phyloP scores from a whole-genome alignment of 2,113 vertebrate species.

The Cynoglossus semilaevis region DNA sequence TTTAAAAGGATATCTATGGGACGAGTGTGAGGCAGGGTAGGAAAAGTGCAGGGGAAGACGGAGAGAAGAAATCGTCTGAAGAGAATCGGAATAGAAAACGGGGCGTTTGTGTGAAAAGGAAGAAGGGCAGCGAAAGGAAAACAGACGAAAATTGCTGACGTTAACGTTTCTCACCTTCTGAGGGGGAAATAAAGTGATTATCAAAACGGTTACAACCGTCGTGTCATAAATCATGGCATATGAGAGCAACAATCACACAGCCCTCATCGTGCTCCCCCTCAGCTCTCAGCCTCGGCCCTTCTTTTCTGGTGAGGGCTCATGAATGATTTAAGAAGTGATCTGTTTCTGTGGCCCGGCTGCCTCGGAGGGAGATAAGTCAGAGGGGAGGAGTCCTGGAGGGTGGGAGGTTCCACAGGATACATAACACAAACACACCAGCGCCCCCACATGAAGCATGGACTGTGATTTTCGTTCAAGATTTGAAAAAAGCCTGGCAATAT shows the following conservation, averaged over 20 bases:
- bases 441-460: slow-evolving; percentile 19
- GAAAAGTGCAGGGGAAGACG: slow-evolving; percentile 32
- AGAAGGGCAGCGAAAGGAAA: slow-evolving; percentile 45
- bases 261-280: slow-evolving; percentile 47
- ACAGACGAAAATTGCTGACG: slow-evolving; percentile 68
- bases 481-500: not conserved
- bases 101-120: slow-evolving; percentile 44
- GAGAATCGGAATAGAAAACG: slow-evolving; percentile 18
- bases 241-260: slow-evolving; percentile 64
- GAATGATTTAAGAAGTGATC: slow-evolving; percentile 76
- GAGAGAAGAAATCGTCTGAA: slow-evolving; percentile 44
- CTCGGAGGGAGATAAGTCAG: slow-evolving; percentile 35
- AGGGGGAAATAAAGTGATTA: slow-evolving; percentile 73
- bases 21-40: slow-evolving; percentile 10
- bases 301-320: slow-evolving; percentile 63
- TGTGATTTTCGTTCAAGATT: slow-evolving; percentile 45
- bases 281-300: slow-evolving; percentile 66
- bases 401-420: slow-evolving; percentile 28
- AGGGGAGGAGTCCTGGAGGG: slow-evolving; percentile 46
- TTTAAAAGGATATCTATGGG: slow-evolving; percentile 63
- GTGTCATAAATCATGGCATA: slow-evolving; percentile 74
- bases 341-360: slow-evolving; percentile 54
- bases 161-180: slow-evolving; percentile 55
- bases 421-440: slow-evolving; percentile 4
- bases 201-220: slow-evolving; percentile 72